phyloP scores from a whole-genome alignment of 2,888 invertebrate genomes.

The Mallateleia sp. region DNA sequence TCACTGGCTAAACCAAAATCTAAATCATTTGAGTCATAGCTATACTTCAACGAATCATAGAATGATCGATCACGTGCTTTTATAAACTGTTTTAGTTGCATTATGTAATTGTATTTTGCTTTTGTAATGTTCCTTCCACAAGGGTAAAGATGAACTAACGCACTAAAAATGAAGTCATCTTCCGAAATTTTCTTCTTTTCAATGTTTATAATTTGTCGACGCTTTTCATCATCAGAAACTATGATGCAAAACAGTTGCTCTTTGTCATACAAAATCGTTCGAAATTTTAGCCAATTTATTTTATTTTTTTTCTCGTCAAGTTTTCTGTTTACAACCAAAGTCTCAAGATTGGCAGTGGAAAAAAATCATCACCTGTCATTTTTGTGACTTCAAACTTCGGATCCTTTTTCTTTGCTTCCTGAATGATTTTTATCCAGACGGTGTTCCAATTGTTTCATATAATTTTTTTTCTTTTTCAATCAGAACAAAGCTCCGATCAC shows the following conservation, averaged over 20 bases:
- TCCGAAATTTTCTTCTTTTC: not conserved
- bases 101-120: slow-evolving; percentile 36
- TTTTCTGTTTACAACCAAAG: slow-evolving; percentile 27
- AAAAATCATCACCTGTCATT: slow-evolving; percentile 13
- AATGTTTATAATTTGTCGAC: slow-evolving; percentile 15
- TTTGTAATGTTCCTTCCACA: slow-evolving; percentile 16
- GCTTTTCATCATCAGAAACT: not conserved
- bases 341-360: slow-evolving; percentile 4
- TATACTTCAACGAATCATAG: not conserved
- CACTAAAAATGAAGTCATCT: not conserved
- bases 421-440: slow-evolving; percentile 19
- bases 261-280: slow-evolving; percentile 28
- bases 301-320: slow-evolving; percentile 5
- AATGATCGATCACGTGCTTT: not conserved
- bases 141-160: not conserved
- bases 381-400: slow-evolving; percentile 3
- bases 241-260: slow-evolving; percentile 8
- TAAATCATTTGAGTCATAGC: not conserved
- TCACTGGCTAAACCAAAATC: slow-evolving; percentile 16
- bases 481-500: slow-evolving; percentile 23
- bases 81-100: slow-evolving; percentile 14
- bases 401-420: slow-evolving; percentile 1
- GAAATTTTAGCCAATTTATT: slow-evolving; percentile 30
- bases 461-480: slow-evolving; percentile 32
- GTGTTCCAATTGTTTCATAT: slow-evolving; percentile 30